Evolutionary conservation across 2,113 vertebrate species (phyloP), one percentile per base, ranked within the genome.

Genomic region (Phrynosoma blainvillii): DNA sequence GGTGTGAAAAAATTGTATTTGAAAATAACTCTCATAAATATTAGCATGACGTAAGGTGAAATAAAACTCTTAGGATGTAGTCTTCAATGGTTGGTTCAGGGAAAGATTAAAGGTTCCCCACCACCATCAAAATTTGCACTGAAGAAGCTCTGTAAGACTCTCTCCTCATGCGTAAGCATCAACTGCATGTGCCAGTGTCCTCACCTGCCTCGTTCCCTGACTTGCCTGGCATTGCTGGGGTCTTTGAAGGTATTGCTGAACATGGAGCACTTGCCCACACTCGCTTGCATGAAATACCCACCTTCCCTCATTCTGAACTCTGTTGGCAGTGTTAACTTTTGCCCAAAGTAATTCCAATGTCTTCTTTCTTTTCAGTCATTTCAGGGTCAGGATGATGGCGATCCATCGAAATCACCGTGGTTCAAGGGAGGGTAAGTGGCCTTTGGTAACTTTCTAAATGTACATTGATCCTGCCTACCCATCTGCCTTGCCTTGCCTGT

Each of bases 341-440:
- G 87, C 47, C 8, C 68, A 68, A 93, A 56, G 36, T 95, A 86
- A 95, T 84, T 86, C 92, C 1, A 79, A 12, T 32, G 79, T 0
- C 80, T 36, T 88, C 30, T 90, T 89, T 80, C 70, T 27, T 21
- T 7, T 21, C 93, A 10, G 21, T 84, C 14, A 74, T 90, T 92
- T 91, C 97, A 98, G 97, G 96, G 94, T 90, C 94, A 96, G 90
- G 96, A 97, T 96, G 97, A 98, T 91, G 96, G 97, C 71, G 97
- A 98, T 88, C 94, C 95, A 8, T 94, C 95, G 8, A 96, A 97
- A 93, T 97, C 98, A 84, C 98, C 98, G 36, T 99, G 98, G 98
- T 95, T 98, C 89, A 98, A 98, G 95, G 96, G 97, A 93, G 98
- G 98, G 99, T 99, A 96, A 98, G 98, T 97, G 40, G 2, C 8